These are phyloP conservation scores for Sinopyrophorus schimmeli DNA, from an alignment of 2,888 invertebrate genomes.

Conservation along the genomic window DNA sequence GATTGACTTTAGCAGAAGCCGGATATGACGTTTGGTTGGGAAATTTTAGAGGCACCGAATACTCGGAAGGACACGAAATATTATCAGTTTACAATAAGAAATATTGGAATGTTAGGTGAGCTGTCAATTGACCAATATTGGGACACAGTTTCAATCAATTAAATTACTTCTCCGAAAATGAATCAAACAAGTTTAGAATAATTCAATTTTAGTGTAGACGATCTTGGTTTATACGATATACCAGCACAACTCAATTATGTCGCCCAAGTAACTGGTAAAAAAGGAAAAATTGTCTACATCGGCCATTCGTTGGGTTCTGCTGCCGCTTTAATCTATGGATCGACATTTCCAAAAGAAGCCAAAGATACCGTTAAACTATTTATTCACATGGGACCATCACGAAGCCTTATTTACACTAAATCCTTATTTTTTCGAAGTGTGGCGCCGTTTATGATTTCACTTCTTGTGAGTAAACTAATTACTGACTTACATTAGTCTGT, in stretches of 20 bases:
- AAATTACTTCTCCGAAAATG: no score
- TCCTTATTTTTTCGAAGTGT: neutral
- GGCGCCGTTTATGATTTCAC: neutral
- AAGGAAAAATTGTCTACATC: slow-evolving; percentile 65
- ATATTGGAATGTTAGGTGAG: slow-evolving; percentile 45
- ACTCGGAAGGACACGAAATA: slow-evolving; percentile 48
- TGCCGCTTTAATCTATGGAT: slow-evolving; percentile 68
- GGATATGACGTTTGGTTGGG: slow-evolving; percentile 63
- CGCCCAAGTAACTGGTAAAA: slow-evolving; percentile 50
- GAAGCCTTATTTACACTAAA: slow-evolving; percentile 28
- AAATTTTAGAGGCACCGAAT: slow-evolving; percentile 52
- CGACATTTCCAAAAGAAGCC: slow-evolving; percentile 70
- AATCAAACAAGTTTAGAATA: no score
- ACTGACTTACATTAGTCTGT: no score
- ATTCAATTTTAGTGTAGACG: slow-evolving; percentile 47
- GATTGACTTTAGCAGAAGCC: slow-evolving; percentile 57
- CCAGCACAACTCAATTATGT: slow-evolving; percentile 60
- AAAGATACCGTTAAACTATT: slow-evolving; percentile 67
- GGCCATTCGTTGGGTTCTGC: slow-evolving; percentile 91
- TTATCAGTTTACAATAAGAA: slow-evolving; percentile 46
- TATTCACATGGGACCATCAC: slow-evolving; percentile 66
- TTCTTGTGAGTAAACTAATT: neutral
- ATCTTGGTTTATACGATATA: slow-evolving; percentile 46
- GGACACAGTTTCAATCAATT: no score
- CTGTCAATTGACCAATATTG: no score